phyloP scores from a whole-genome alignment of 2,797 vertebrate genomes.

The Oryzias dopingdopingensis region DNA sequence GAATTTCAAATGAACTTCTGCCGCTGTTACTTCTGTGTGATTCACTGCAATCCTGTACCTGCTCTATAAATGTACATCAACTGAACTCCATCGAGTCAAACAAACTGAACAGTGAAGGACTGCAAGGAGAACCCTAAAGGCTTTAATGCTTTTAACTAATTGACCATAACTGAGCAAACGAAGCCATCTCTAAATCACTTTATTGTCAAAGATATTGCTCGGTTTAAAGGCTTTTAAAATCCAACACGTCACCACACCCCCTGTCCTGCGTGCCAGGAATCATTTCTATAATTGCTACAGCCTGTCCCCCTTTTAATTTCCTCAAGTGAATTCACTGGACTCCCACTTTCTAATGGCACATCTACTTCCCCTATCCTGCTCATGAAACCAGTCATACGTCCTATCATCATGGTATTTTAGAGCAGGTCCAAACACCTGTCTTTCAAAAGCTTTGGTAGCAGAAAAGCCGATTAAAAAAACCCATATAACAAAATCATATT shows the following conservation, averaged over 20 bases:
- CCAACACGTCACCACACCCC: conserved; percentile 17
- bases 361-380: conserved; percentile 27
- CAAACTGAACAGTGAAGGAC: conserved; percentile 12
- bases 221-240: conserved; percentile 44
- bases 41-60: not conserved
- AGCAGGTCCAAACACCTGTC: conserved; percentile 46
- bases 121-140: conserved; percentile 4
- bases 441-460: conserved; percentile 14
- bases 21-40: conserved; percentile 1
- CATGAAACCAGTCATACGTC: conserved; percentile 54
- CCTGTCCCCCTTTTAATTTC: conserved; percentile 56
- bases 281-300: conserved; percentile 54
- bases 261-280: conserved; percentile 49
- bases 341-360: conserved; percentile 25
- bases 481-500: too few relatives aligned
- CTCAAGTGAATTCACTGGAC: conserved; percentile 59
- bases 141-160: conserved; percentile 61
- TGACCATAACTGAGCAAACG: conserved; percentile 23
- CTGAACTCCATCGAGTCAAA: not conserved
- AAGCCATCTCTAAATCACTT: conserved; percentile 40
- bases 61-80: not conserved
- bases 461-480: too few relatives aligned
- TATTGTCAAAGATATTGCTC: conserved; percentile 36
- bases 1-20: too few relatives aligned
- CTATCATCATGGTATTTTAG: conserved; percentile 26